phyloP scores from a whole-genome alignment of 2,113 vertebrate genomes.

The Clarias magur region DNA sequence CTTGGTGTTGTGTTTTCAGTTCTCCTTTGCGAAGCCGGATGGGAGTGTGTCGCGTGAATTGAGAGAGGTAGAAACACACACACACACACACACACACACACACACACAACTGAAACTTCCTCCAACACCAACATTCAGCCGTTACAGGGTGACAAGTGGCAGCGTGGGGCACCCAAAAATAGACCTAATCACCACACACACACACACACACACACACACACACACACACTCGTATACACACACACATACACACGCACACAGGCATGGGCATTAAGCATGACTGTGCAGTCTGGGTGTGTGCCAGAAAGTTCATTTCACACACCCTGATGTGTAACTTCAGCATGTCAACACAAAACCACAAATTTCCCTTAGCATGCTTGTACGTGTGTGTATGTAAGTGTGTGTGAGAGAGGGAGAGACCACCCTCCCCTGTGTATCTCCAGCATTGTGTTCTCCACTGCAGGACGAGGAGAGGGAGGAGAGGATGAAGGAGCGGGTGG shows the following conservation, averaged over 20 bases:
- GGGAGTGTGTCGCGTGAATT: conserved; percentile 20
- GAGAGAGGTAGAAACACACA: conserved; percentile 12
- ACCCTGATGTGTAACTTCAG: conserved; percentile 56
- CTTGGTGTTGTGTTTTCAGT: not conserved
- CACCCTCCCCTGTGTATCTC: conserved; percentile 7
- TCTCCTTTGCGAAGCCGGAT: conserved; percentile 8
- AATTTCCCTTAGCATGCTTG: not conserved
- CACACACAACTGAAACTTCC: not conserved
- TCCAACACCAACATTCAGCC: not conserved
- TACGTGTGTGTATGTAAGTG: conserved; percentile 9
- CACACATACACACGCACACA: not conserved
- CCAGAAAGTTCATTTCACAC: conserved; percentile 31
- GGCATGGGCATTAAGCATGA: not conserved
- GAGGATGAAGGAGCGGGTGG: conserved; percentile 5
- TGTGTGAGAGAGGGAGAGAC: conserved; percentile 10
- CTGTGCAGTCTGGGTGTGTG: conserved; percentile 54
- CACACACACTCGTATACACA: conserved; percentile 10
- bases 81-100: not conserved
- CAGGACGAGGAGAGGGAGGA: conserved; percentile 1
- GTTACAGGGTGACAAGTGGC: conserved; percentile 8
- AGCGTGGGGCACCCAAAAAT: conserved; percentile 57
- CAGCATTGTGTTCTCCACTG: not conserved
- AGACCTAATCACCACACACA: conserved; percentile 64
- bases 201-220: conserved; percentile 19
- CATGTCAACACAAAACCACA: conserved; percentile 60